Percentiles rank a stretch among this genome's conserved stretches.
Conservation (phyloP, 2,888 invertebrate genomes). For the Abscondita cerata region DNA sequence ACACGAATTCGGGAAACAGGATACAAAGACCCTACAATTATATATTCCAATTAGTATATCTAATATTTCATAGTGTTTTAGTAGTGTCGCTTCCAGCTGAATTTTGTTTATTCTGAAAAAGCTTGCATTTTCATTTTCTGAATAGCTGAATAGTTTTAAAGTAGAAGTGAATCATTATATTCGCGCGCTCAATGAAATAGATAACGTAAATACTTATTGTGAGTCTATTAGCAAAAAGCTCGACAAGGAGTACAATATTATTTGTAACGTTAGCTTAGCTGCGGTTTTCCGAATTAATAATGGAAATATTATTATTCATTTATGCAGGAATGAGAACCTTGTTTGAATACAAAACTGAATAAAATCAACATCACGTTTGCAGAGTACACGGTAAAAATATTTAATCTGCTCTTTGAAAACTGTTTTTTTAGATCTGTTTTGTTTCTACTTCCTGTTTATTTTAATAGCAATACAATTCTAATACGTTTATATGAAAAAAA, state of each 20-base stretch:
- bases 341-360: slow-evolving; percentile 35
- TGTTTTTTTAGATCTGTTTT: slow-evolving; percentile 14
- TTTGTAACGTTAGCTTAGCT: slow-evolving; percentile 38
- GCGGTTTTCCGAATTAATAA: slow-evolving; percentile 38
- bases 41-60: slow-evolving; percentile 21
- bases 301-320: slow-evolving; percentile 38
- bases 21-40: slow-evolving; percentile 25
- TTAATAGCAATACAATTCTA: neutral
- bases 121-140: no score
- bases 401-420: slow-evolving; percentile 29
- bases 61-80: slow-evolving; percentile 26
- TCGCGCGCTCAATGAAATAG: no score
- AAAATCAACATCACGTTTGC: slow-evolving; percentile 35
- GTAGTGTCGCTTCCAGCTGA: no score
- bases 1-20: slow-evolving; percentile 25
- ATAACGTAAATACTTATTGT: slow-evolving; percentile 2
- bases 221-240: slow-evolving; percentile 31
- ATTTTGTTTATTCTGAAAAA: no score
- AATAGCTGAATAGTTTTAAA: no score
- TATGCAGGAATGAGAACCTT: slow-evolving; percentile 35
- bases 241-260: slow-evolving; percentile 31
- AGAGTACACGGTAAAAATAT: slow-evolving; percentile 30
- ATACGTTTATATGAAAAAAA: neutral
- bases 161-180: no score
- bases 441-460: neutral